phyloP scores from a whole-genome alignment of 1,140 invertebrate genomes.

The Anastrepha obliqua region DNA sequence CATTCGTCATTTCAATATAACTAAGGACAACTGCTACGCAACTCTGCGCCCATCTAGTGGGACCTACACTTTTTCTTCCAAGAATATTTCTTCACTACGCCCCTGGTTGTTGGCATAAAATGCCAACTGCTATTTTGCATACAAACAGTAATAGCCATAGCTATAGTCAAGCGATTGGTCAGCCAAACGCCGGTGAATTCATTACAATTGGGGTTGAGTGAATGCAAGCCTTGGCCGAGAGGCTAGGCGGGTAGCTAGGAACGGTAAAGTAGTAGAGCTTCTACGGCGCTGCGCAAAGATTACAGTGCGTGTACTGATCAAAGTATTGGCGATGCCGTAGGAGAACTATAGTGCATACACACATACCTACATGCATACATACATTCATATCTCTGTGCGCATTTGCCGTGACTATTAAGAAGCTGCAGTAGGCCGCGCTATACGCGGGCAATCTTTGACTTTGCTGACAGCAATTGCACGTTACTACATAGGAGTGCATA shows the following conservation, averaged over 20 bases:
- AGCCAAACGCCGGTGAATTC: constrained; percentile 10
- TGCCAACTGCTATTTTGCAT: constrained; percentile 6
- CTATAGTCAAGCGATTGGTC: neutral
- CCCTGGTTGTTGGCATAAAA: neutral
- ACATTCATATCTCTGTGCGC: neutral
- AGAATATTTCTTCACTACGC: too few relatives aligned
- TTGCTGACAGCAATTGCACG: constrained; percentile 11
- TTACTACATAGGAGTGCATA: neutral
- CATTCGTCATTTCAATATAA: too few relatives aligned
- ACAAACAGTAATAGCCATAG: constrained; percentile 5
- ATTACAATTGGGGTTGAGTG: neutral
- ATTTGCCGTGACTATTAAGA: neutral
- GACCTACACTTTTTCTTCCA: too few relatives aligned
- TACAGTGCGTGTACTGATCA: neutral
- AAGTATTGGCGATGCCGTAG: neutral
- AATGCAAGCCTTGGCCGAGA: neutral
- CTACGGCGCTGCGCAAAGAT: neutral
- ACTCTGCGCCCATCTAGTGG: too few relatives aligned
- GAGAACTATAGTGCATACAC: neutral
- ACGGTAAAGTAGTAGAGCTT: neutral
- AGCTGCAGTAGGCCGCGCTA: neutral
- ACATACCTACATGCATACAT: too few relatives aligned
- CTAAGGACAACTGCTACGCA: too few relatives aligned
- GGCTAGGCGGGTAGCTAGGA: neutral
- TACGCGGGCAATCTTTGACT: neutral